phyloP scores from a whole-genome alignment of 37 sponge, comb jelly and placozoan species.

The Hormiphora californensis region DNA sequence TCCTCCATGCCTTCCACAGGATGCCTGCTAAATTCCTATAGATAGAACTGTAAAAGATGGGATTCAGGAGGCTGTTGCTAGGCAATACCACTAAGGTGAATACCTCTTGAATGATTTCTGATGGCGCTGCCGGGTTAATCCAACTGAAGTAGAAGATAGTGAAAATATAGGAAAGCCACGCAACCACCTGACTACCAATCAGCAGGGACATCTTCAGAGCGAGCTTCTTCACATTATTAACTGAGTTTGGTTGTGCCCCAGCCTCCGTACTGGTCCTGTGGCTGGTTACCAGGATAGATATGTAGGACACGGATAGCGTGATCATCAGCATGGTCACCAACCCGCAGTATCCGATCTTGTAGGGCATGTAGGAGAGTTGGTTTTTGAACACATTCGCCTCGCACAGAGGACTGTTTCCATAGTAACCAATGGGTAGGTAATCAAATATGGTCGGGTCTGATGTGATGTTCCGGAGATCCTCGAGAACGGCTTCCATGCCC shows the following conservation, averaged over 20 bases:
- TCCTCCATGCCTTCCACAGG: not conserved
- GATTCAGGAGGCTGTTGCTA: slow-evolving; percentile 5
- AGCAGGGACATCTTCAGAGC: not conserved
- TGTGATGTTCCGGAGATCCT: not conserved
- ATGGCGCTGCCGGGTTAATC: not conserved
- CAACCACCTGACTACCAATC: not conserved
- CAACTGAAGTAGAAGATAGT: not conserved
- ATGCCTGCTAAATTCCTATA: not conserved
- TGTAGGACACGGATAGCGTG: not conserved
- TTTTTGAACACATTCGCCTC: not conserved
- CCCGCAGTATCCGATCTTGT: not conserved
- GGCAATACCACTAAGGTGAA: not conserved
- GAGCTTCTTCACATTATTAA: not conserved
- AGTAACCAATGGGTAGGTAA: not conserved
- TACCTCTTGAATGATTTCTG: not conserved
- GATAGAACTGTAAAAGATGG: not conserved
- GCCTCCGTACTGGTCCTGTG: not conserved
- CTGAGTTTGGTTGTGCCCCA: not conserved
- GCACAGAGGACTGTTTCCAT: not conserved
- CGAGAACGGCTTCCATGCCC: not conserved
- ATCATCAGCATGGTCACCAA: not conserved
- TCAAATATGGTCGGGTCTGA: not conserved
- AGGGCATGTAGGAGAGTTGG: not conserved
- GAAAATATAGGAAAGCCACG: not conserved
- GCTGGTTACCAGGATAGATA: not conserved